phyloP scores from a whole-genome alignment of 2,888 invertebrate species.

The Acrobasis consociella region DNA sequence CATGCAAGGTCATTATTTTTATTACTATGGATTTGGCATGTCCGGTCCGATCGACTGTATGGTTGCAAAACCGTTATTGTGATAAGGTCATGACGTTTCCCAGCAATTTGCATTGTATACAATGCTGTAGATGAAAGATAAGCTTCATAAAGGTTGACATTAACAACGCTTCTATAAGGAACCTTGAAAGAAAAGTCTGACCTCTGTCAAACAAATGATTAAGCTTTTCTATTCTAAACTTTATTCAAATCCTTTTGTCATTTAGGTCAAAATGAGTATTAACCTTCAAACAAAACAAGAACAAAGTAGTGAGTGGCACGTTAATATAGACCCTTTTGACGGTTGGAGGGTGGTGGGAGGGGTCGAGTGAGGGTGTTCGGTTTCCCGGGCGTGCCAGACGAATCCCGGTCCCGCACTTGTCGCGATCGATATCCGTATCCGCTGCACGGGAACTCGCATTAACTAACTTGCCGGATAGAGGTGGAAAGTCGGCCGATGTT shows the following conservation, averaged over 20 bases:
- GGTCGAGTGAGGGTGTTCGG: slow-evolving; percentile 51
- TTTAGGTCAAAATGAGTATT: slow-evolving; percentile 70
- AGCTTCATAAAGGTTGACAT: neutral
- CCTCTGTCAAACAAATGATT: neutral
- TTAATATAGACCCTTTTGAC: slow-evolving; percentile 66
- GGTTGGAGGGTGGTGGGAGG: slow-evolving; percentile 40
- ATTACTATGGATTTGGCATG: slow-evolving; percentile 41
- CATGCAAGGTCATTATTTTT: slow-evolving; percentile 72
- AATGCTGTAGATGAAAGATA: neutral
- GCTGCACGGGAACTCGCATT: slow-evolving; percentile 74
- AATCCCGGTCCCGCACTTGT: slow-evolving; percentile 74
- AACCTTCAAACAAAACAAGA: slow-evolving; percentile 82
- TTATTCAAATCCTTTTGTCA: slow-evolving; percentile 41
- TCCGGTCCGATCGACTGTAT: slow-evolving; percentile 13
- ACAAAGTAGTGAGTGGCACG: slow-evolving; percentile 73
- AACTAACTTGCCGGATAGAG: slow-evolving; percentile 70
- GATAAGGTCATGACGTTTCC: slow-evolving; percentile 7
- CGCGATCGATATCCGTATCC: slow-evolving; percentile 77
- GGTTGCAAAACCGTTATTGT: slow-evolving; percentile 17
- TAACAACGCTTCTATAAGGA: neutral
- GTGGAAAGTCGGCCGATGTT: slow-evolving; percentile 77
- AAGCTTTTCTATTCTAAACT: slow-evolving; percentile 6
- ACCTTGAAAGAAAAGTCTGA: slow-evolving; percentile 1
- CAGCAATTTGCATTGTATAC: slow-evolving; percentile 1
- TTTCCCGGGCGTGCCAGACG: slow-evolving; percentile 71